Percentiles rank a stretch among this genome's conserved stretches.
phyloP scores from a whole-genome alignment of 2,888 invertebrate genomes.

The Melikaiella ostensackeni region DNA sequence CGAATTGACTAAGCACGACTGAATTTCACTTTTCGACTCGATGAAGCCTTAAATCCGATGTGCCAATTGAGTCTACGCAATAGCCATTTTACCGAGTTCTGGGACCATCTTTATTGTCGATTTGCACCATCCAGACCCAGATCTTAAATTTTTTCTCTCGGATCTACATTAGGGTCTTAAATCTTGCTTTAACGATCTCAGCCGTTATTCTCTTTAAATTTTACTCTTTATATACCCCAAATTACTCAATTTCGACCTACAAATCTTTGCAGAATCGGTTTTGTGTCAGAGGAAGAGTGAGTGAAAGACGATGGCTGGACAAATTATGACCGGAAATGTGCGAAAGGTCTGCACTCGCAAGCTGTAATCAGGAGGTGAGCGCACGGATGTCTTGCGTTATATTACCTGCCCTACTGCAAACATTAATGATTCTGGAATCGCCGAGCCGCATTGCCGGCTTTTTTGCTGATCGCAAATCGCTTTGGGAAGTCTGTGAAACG shows the following conservation, averaged over 20 bases:
- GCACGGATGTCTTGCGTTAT: constrained; percentile 35
- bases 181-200: constrained; percentile 29
- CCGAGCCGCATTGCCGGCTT: constrained; percentile 11
- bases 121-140: background rate
- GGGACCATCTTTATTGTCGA: constrained; percentile 35
- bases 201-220: constrained; percentile 17
- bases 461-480: constrained; percentile 28
- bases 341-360: constrained; percentile 19
- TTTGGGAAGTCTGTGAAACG: constrained; percentile 34
- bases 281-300: constrained; percentile 6
- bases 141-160: background rate
- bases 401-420: constrained; percentile 24
- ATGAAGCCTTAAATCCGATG: constrained; percentile 25
- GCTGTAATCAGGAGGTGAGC: constrained; percentile 8
- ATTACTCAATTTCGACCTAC: constrained; percentile 24
- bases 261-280: constrained; percentile 1
- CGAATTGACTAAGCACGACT: constrained; percentile 36
- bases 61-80: constrained; percentile 36
- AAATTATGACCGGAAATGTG: constrained; percentile 32
- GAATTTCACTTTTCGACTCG: constrained; percentile 31
- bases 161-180: constrained; percentile 6
- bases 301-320: constrained; percentile 17
- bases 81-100: constrained; percentile 10
- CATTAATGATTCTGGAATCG: too few relatives aligned
- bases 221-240: background rate